Evolutionary conservation across 2,888 invertebrate species (phyloP), one percentile per base, ranked within the genome.

Genomic region (Drosophila mimetica): DNA sequence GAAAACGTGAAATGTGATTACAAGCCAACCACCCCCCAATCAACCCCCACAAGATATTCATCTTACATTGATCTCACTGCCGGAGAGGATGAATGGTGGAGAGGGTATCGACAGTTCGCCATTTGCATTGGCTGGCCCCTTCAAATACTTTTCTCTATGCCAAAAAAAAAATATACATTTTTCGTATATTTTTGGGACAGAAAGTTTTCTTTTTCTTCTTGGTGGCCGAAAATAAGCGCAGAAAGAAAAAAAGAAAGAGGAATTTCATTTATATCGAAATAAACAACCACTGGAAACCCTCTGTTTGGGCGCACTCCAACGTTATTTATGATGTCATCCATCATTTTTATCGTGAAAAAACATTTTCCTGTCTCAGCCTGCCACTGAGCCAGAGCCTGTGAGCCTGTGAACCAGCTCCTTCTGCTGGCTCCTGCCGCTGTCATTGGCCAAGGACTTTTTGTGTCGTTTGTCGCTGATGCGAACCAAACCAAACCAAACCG

Each of bases 261-360:
- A 88, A 86, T 87, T 83, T 84, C 89, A 87, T 89, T 90, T 90
- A 90, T 91, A 90, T 89, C 88, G 90, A 91, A 91, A 91, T 91
- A 91, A 91, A 91, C 92, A 91, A 91, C 88, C 90, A 89, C 89
- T 90, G 89, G 88, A 83, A 88, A 89, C 90, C 91, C 89, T 90
- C 91, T 90, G 90, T 89, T 90, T 81, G 82, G 81, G 89, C 88
- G 89, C 90, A 90, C 90, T 90, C 90, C 83, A 90, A 85, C 81
- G 89, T 91, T 90, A 92, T 92, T 92, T 92, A 92, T 91, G 90
- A 89, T 89, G 87, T 91, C 92, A 92, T 92, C 88, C 91, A 91
- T 92, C 92, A 92, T 92, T 92, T 92, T 92, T 92, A 91, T 92
- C 92, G 91, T 90, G 87, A 89, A 90, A 91, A 91, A 90, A 90